Percentiles rank a stretch among this genome's conserved stretches.
Evolutionary conservation across 2,113 vertebrate genomes (phyloP).

Genomic region (Sminthopsis crassicaudata): DNA sequence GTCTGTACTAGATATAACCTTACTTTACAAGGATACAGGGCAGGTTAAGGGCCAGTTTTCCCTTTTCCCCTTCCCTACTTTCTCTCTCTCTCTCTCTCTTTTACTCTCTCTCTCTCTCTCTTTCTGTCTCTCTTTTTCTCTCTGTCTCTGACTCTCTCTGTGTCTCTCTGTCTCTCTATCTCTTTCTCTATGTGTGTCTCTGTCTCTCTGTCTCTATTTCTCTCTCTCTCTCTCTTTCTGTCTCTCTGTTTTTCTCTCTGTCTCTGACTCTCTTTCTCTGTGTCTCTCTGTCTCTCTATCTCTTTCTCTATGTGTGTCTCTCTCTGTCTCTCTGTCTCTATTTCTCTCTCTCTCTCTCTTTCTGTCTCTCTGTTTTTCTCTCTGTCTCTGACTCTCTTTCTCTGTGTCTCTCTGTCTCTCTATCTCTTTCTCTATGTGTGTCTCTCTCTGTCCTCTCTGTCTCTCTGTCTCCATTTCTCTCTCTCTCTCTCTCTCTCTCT

Average conservation of each 20-base stretch:
- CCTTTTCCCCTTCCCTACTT: background rate
- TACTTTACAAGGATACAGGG: constrained; percentile 7
- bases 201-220: background rate
- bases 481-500: background rate
- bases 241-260: background rate
- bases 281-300: background rate
- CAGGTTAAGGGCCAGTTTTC: background rate
- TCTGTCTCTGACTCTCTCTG: background rate
- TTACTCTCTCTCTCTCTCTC: too few relatives aligned
- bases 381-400: too few relatives aligned
- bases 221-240: background rate
- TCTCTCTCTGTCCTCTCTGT: too few relatives aligned
- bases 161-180: background rate
- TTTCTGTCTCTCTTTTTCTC: background rate
- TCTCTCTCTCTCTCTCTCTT: too few relatives aligned
- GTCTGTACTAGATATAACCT: background rate
- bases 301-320: background rate
- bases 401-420: background rate
- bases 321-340: background rate
- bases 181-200: too few relatives aligned
- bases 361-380: too few relatives aligned
- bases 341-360: too few relatives aligned
- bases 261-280: background rate
- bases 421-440: too few relatives aligned
- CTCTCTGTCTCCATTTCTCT: background rate